Evolutionary conservation across 35 echinoderm and acorn worm species (phyloP).

Genomic region (Stichopus chloronotus): DNA sequence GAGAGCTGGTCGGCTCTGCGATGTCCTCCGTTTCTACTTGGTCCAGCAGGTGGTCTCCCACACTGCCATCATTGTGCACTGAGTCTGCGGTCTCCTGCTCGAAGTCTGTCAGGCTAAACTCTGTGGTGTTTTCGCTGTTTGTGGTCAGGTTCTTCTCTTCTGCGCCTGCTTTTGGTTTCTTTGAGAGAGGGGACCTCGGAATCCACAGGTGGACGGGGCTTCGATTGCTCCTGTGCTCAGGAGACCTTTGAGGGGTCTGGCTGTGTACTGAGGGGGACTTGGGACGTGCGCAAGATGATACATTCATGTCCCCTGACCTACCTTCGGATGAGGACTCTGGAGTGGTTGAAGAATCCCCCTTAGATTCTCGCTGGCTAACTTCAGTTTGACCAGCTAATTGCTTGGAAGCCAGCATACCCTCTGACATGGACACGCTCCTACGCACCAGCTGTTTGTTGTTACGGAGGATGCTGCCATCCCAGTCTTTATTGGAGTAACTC

Average conservation of each 20-base stretch:
- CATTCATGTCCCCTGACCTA: neutral
- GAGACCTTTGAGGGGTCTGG: slow-evolving; percentile 34
- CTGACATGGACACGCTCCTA: slow-evolving; percentile 42
- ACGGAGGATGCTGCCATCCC: slow-evolving; percentile 14
- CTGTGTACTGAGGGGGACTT: neutral
- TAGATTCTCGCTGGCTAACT: neutral
- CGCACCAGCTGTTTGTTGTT: slow-evolving; percentile 24
- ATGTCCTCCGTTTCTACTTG: neutral
- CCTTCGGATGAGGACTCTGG: slow-evolving; percentile 45
- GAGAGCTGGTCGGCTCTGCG: slow-evolving; percentile 11
- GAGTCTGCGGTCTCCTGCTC: slow-evolving; percentile 18
- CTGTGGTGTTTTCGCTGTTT: slow-evolving; percentile 61
- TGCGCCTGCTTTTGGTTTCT: slow-evolving; percentile 21
- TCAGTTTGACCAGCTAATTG: neutral
- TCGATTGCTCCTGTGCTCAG: slow-evolving; percentile 38
- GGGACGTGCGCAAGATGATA: neutral
- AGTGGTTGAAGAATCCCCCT: neutral
- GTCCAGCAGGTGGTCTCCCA: neutral
- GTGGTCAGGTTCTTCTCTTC: neutral
- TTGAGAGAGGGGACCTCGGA: slow-evolving; percentile 51
- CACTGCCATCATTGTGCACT: neutral
- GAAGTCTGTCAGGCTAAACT: slow-evolving; percentile 56
- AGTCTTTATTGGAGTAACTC: slow-evolving; percentile 43
- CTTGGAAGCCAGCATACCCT: slow-evolving; percentile 36
- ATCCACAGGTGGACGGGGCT: slow-evolving; percentile 57